Conservation (phyloP, 2,797 vertebrate genomes). For the Percopsis omiscomaycus region DNA sequence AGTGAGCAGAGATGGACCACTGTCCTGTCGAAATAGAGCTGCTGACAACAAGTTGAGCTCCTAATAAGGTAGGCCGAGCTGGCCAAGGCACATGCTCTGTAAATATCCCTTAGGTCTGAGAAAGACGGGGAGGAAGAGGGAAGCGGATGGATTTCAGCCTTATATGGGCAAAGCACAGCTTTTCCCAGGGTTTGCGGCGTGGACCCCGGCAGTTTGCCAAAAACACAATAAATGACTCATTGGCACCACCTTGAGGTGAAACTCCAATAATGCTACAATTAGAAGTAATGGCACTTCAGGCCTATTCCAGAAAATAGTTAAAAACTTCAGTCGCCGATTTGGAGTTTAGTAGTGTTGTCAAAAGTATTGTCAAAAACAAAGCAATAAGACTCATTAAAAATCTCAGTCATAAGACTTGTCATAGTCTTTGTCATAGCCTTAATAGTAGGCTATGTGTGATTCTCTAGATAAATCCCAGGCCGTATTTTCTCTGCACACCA, state of each 20-base stretch:
- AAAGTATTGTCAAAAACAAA: no score
- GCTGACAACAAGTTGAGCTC: constrained; percentile 77
- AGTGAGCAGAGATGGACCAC: constrained; percentile 68
- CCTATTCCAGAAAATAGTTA: no score
- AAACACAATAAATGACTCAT: constrained; percentile 39
- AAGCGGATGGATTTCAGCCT: constrained; percentile 83
- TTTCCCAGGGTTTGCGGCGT: constrained; percentile 82
- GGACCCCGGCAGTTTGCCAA: constrained; percentile 74
- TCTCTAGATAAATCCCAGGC: no score
- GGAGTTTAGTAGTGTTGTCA: no score
- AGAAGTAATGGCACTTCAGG: no score
- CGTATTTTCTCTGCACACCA: no score
- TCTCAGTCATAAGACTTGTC: no score
- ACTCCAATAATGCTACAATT: constrained; percentile 17
- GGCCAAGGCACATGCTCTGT: constrained; percentile 73
- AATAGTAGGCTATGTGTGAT: no score
- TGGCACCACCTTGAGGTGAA: constrained; percentile 66
- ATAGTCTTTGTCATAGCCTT: no score
- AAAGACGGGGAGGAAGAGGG: constrained; percentile 78
- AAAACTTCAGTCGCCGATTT: neutral
- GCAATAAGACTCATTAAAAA: no score
- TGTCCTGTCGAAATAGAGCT: constrained; percentile 71
- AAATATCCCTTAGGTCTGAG: constrained; percentile 83
- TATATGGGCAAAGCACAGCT: constrained; percentile 82
- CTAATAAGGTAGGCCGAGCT: constrained; percentile 82